Conservation (phyloP, 2,888 invertebrate species). For the Phyllotreta striolata region DNA sequence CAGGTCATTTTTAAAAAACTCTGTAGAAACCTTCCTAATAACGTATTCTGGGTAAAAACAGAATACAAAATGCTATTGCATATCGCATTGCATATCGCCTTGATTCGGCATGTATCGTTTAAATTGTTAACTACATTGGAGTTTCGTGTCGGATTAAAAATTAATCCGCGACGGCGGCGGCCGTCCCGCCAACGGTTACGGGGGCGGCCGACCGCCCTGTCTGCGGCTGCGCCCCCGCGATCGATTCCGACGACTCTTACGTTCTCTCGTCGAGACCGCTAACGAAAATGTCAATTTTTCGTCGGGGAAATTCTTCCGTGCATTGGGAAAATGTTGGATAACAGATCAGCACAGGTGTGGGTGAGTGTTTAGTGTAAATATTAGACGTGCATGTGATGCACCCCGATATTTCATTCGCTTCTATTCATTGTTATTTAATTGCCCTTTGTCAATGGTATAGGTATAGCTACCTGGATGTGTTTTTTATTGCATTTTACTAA, state of each 20-base stretch:
- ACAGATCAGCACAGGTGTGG: slow-evolving; percentile 50
- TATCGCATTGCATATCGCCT: too few species aligned
- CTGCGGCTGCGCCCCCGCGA: slow-evolving; percentile 25
- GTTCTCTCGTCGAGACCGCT: slow-evolving; percentile 40
- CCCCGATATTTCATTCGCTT: neutral
- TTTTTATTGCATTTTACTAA: too few species aligned
- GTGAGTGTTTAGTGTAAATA: slow-evolving; percentile 52
- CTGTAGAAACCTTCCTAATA: too few species aligned
- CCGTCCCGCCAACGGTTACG: slow-evolving; percentile 7
- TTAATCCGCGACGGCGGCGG: slow-evolving; percentile 13
- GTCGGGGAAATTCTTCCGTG: slow-evolving; percentile 55
- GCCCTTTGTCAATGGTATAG: neutral
- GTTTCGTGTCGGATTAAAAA: neutral
- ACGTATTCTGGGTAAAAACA: too few species aligned
- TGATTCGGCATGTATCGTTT: too few species aligned
- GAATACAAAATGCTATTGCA: too few species aligned
- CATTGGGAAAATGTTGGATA: slow-evolving; percentile 59
- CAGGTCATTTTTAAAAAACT: too few species aligned
- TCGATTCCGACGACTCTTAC: slow-evolving; percentile 27
- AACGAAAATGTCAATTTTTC: slow-evolving; percentile 59
- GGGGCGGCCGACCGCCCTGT: slow-evolving; percentile 6
- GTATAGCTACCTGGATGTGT: too few species aligned
- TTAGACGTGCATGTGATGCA: neutral
- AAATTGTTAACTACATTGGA: too few species aligned
- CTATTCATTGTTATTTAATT: neutral